Evolutionary conservation across 64 coral and sea anemone species (phyloP).

Genomic region (Dendronephthya gigantea): DNA sequence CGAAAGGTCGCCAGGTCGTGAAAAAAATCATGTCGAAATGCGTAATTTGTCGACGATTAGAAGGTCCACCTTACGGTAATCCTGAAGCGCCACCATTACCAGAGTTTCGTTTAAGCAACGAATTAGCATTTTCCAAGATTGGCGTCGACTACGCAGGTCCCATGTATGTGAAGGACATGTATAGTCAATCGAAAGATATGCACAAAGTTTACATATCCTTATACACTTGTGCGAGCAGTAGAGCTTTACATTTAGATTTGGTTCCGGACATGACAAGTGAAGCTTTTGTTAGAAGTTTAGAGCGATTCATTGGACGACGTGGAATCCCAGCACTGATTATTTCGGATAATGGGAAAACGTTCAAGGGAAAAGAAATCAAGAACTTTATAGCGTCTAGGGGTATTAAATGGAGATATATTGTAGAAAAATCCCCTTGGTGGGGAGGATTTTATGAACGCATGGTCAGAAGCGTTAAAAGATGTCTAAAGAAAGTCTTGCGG

Average conservation of each 20-base stretch:
- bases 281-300: conserved; percentile 13
- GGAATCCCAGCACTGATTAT: conserved; percentile 23
- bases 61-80: conserved; percentile 16
- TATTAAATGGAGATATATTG: no score
- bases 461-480: conserved; percentile 25
- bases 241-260: conserved; percentile 30
- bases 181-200: not conserved
- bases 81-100: conserved; percentile 7
- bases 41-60: not conserved
- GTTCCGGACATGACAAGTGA: conserved; percentile 20
- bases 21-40: not conserved
- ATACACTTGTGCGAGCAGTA: not conserved
- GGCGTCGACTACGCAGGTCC: conserved; percentile 45
- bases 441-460: conserved; percentile 36
- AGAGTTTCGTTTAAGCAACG: conserved; percentile 21
- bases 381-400: conserved; percentile 21
- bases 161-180: not conserved
- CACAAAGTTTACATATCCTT: conserved; percentile 21
- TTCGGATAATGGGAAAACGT: conserved; percentile 40
- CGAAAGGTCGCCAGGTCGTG: conserved; percentile 9
- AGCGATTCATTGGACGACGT: conserved; percentile 22
- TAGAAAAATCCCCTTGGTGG: conserved; percentile 8
- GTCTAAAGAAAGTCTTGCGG: no score
- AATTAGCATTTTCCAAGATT: conserved; percentile 35
- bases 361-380: not conserved